A percentile compares a stretch with the other conserved stretches of the same genome.
Evolutionary conservation across 2,888 invertebrate species (phyloP).

Genomic region (Dolichopus griseipennis): DNA sequence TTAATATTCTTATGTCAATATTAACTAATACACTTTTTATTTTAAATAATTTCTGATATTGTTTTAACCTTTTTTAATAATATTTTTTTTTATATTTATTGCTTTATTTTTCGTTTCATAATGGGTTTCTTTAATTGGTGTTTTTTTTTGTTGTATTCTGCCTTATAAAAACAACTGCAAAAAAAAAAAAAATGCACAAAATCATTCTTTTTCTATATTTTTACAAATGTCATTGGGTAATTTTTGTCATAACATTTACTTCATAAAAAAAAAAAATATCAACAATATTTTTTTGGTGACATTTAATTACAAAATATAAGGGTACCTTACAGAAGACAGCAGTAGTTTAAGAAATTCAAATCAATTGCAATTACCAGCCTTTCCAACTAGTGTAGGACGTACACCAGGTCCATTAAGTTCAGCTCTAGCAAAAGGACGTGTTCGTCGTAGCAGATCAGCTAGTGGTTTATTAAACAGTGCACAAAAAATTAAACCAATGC

Average conservation of each 20-base stretch:
- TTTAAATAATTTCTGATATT: too few relatives aligned
- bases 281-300: constrained; percentile 14
- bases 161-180: too few relatives aligned
- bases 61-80: too few relatives aligned
- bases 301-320: constrained; percentile 25
- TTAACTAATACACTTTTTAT: too few relatives aligned
- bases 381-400: constrained; percentile 25
- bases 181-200: too few relatives aligned
- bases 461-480: constrained; percentile 25
- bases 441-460: constrained; percentile 38
- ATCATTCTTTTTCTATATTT: too few relatives aligned
- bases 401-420: constrained; percentile 38
- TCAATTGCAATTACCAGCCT: constrained; percentile 14
- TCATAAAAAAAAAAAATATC: constrained; percentile 13
- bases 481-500: constrained; percentile 16
- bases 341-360: constrained; percentile 25
- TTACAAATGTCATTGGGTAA: too few relatives aligned
- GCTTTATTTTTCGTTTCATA: too few relatives aligned
- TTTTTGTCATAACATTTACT: not conserved
- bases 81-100: too few relatives aligned
- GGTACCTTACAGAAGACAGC: constrained; percentile 45
- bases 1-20: too few relatives aligned
- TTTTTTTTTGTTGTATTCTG: too few relatives aligned
- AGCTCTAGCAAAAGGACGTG: constrained; percentile 34
- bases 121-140: too few relatives aligned